phyloP scores from a whole-genome alignment of 2,113 vertebrate species.

The Pterocles orientalis region DNA sequence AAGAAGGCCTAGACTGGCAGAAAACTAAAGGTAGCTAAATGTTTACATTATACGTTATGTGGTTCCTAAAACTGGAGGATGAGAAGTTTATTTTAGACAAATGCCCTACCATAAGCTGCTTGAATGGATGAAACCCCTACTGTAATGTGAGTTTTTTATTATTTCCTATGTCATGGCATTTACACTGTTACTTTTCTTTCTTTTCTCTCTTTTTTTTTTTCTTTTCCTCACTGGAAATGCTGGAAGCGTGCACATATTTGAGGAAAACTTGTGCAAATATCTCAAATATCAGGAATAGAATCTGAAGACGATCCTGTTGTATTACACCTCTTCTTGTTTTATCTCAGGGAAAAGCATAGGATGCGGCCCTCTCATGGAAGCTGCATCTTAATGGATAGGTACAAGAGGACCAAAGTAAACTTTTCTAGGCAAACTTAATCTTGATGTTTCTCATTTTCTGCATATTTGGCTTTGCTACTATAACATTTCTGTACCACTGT shows the following conservation, averaged over 20 bases:
- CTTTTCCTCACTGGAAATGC: not conserved
- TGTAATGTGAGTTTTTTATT: not conserved
- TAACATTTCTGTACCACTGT: not conserved
- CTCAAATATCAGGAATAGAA: not conserved
- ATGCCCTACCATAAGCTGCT: not conserved
- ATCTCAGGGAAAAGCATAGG: not conserved
- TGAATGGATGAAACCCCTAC: not conserved
- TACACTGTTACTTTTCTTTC: not conserved
- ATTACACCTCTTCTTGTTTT: not conserved
- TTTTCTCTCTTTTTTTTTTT: not conserved
- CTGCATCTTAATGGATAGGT: not conserved
- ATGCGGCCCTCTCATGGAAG: not conserved
- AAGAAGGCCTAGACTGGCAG: not conserved
- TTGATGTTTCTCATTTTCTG: not conserved
- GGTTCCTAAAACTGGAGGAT: not conserved
- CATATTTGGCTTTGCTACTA: not conserved
- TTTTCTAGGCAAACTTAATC: not conserved
- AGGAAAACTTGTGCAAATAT: constrained; percentile 1
- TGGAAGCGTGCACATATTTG: not conserved
- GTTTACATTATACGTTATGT: not conserved
- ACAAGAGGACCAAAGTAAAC: not conserved
- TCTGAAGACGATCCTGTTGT: not conserved
- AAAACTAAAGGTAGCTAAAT: not conserved
- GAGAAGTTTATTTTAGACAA: not conserved
- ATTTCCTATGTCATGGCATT: not conserved